Base-by-base conservation (phyloP, 1,140 invertebrate genomes). In the Paralvinella palmiformis region DNA sequence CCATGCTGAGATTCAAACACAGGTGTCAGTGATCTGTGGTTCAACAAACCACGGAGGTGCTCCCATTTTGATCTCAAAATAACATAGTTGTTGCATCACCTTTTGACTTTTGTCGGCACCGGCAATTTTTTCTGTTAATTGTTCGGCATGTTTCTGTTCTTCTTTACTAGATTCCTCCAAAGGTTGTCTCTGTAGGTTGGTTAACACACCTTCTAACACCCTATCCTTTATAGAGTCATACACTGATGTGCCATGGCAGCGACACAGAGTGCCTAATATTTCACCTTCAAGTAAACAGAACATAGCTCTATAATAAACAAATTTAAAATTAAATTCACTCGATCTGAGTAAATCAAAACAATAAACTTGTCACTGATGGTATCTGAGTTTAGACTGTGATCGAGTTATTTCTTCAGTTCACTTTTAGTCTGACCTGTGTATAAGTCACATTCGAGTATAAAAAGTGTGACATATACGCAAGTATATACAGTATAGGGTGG, bases 181-280 rank as follows among this genome's bases (percentile, higher is more conserved):
- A 10, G 70, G 66, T 62, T 83, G 72, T 35, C 82, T 64, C 62
- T 83, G 80, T 50, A 84, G 69, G 69, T 83, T 84, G 35, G 64
- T 72, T 37, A 69, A 68, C 56, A 84, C 79, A 13, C 81, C 71
- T 27, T 75, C 59, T 33, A 83, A 63, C 20, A 83, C 76, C 53
- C 69, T 60, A 62, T 74, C 70, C 63, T 73, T 77, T 36, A 72
- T 70, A 27, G 74, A 64, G 17, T 66, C 69, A 70, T 83, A 84
- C 13, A 82, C 72, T 31, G 70, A 64, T 27, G 76, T 64, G 7
- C 82, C 82, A 68, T 75, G 64, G 36, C 72, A 70, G 41, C 71
- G 69, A 69, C 82, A 83, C 35, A 83, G 69, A 32, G 72, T 70
- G 53, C 82, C 81, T 24, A 84, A 64, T 7, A 81, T 73, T 71